Conservation (phyloP, 2,888 invertebrate species). For the Elmis aenea region DNA sequence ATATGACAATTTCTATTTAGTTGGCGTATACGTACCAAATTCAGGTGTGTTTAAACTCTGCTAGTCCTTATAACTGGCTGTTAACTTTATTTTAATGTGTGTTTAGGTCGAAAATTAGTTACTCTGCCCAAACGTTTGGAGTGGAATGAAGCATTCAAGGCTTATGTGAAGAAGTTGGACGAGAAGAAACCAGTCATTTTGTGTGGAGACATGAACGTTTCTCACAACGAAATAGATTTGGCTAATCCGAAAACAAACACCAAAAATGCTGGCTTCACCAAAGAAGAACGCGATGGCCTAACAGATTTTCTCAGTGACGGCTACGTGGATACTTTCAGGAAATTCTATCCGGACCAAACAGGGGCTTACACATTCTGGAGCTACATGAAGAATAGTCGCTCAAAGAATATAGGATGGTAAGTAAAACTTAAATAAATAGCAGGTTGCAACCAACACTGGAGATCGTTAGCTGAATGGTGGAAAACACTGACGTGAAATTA, state of each 20-base stretch:
- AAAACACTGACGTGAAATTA: too few relatives aligned
- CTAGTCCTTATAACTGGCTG: conserved; percentile 2
- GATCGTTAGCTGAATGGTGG: too few relatives aligned
- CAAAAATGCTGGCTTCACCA: conserved; percentile 92
- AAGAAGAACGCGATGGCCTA: conserved; percentile 90
- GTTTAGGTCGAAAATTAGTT: conserved; percentile 71
- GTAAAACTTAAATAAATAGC: conserved; percentile 33
- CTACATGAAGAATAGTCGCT: conserved; percentile 80
- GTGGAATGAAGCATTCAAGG: conserved; percentile 84
- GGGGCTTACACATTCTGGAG: conserved; percentile 94
- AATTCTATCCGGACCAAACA: conserved; percentile 76
- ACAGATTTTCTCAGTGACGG: conserved; percentile 74
- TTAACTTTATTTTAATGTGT: conserved; percentile 1
- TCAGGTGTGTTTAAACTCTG: conserved; percentile 46
- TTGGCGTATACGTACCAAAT: conserved; percentile 93
- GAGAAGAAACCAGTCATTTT: conserved; percentile 88
- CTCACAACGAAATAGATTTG: conserved; percentile 92
- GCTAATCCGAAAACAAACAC: conserved; percentile 90
- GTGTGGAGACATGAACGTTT: conserved; percentile 96
- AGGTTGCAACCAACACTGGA: neutral
- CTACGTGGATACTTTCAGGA: conserved; percentile 83
- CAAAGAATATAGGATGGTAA: conserved; percentile 93
- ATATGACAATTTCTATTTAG: conserved; percentile 83
- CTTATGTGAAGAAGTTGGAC: conserved; percentile 75
- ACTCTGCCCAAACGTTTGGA: conserved; percentile 80